phyloP scores from a whole-genome alignment of 2,888 invertebrate genomes.

The Gisinianus flammeolus region DNA sequence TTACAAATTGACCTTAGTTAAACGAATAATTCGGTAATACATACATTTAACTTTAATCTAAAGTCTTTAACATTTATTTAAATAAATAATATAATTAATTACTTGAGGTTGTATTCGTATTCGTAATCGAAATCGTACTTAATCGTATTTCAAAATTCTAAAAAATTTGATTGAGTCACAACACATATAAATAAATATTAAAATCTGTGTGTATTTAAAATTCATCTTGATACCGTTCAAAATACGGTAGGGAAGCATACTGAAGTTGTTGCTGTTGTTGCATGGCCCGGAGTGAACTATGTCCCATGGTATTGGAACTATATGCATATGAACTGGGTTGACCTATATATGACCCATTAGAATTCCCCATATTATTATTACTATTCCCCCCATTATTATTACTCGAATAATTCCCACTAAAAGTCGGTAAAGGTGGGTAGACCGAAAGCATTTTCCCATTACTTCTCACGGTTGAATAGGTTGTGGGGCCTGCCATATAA shows the following conservation, averaged over 20 bases:
- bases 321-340: conserved; percentile 46
- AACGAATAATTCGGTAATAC: too few species aligned
- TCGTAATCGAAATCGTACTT: too few species aligned
- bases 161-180: too few species aligned
- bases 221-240: conserved; percentile 57
- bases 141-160: too few species aligned
- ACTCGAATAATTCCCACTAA: conserved; percentile 33
- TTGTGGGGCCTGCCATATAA: conserved; percentile 62
- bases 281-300: conserved; percentile 41
- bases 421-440: conserved; percentile 34
- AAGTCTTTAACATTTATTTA: too few species aligned
- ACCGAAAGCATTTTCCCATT: conserved; percentile 28
- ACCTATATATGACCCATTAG: too few species aligned
- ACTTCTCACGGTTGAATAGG: conserved; percentile 71
- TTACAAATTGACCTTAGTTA: too few species aligned
- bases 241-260: conserved; percentile 56
- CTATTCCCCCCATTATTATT: conserved; percentile 47
- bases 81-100: too few species aligned
- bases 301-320: conserved; percentile 43
- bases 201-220: too few species aligned
- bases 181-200: too few species aligned
- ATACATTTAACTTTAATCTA: too few species aligned
- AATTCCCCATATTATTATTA: conserved; percentile 36
- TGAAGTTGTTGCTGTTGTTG: conserved; percentile 48
- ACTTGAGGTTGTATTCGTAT: too few species aligned